Evolutionary conservation across 1,140 invertebrate genomes (phyloP), one percentile per base, ranked within the genome.

Genomic region (Odontomachus brunneus): DNA sequence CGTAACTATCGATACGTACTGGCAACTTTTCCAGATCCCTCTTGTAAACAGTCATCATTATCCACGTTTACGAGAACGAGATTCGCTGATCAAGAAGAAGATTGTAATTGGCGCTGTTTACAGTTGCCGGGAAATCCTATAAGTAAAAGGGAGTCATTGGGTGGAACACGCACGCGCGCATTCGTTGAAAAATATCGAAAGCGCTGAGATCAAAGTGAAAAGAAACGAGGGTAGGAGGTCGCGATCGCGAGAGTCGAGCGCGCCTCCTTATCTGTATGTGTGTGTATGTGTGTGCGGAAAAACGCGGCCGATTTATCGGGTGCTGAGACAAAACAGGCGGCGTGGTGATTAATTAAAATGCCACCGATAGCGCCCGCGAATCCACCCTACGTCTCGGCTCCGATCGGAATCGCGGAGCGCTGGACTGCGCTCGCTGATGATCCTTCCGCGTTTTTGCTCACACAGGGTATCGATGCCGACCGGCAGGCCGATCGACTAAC

Each of bases 211-310:
- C 66, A 76, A 19, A 60, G 7, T 44, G 59, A 60, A 76, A 83
- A 82, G 81, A 88, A 89, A 89, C 75, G 87, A 88, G 89, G 89
- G 83, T 86, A 90, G 85, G 85, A 86, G 89, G 89, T 90, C 89
- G 75, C 53, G 86, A 48, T 49, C 51, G 48, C 12, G 17, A 22
- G 48, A 33, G 66, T 33, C 2, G 38, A 44, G 14, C 26, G 59
- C 44, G 69, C 15, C 22, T 49, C 44, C n/a, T 49, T 76, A 82
- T 76, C 83, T 81, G n/a, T n/a, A n/a, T n/a, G n/a, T n/a, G n/a
- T n/a, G n/a, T n/a, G n/a, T n/a, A n/a, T n/a, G n/a, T n/a, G n/a
- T n/a, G n/a, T n/a, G 51, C 17, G 62, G 17, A 76, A 85, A 88
- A 85, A 75, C 67, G 49, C 69, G 62, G 55, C 60, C 51, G 67